These are phyloP conservation scores for Dione vanillae DNA, from an alignment of 2,888 invertebrate species.

Conservation along the genomic window DNA sequence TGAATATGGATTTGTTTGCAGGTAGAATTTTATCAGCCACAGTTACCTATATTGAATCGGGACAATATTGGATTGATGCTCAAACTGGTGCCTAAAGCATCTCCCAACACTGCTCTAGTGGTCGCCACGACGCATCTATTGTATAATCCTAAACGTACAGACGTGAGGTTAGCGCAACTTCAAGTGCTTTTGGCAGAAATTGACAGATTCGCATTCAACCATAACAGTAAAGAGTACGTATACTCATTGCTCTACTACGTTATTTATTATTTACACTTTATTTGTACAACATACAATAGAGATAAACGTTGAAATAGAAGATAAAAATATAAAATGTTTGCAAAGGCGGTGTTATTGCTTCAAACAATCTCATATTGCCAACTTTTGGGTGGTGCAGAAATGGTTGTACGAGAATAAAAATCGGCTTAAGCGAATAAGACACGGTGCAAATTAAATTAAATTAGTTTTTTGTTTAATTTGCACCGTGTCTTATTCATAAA, in stretches of 20 bases:
- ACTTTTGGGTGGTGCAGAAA: no score
- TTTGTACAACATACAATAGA: no score
- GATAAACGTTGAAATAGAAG: no score
- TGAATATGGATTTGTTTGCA: constrained; percentile 54
- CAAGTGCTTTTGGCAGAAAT: constrained; percentile 93
- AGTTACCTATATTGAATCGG: constrained; percentile 88
- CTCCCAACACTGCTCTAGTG: constrained; percentile 84
- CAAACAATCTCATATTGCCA: no score
- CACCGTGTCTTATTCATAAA: no score
- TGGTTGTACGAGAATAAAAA: no score
- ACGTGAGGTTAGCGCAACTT: constrained; percentile 95
- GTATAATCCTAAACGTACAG: constrained; percentile 95
- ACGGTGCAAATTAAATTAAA: no score
- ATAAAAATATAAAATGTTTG: no score
- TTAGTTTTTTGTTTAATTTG: no score
- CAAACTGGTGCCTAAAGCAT: constrained; percentile 85
- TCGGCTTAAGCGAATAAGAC: no score
- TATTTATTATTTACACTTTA: no score
- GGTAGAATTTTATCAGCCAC: constrained; percentile 87
- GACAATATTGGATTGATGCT: constrained; percentile 95
- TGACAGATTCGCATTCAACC: constrained; percentile 88
- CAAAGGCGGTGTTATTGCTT: no score
- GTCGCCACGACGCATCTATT: constrained; percentile 97
- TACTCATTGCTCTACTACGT: neutral
- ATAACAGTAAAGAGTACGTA: constrained; percentile 60